These are phyloP conservation scores for Astreopora myriophthalma DNA, from an alignment of 64 coral and sea anemone genomes.

Conservation along the genomic window DNA sequence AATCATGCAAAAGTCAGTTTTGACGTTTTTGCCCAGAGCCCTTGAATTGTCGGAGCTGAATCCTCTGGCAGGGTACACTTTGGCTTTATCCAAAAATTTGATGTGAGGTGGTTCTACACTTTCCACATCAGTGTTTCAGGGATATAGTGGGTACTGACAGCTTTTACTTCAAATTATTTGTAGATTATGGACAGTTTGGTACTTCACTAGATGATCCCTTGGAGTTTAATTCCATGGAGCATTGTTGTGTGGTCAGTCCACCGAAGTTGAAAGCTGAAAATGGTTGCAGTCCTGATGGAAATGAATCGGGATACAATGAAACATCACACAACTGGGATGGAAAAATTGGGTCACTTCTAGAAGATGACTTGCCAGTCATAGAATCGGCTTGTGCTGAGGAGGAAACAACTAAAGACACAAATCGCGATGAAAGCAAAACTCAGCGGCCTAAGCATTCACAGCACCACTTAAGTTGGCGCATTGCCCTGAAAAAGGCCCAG, in stretches of 20 bases:
- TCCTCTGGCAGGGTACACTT: too few relatives aligned
- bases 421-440: not conserved
- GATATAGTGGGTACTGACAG: not conserved
- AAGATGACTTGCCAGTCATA: not conserved
- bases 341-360: slow-evolving; percentile 10
- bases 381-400: not conserved
- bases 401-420: not conserved
- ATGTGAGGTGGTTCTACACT: too few relatives aligned
- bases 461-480: slow-evolving; percentile 86
- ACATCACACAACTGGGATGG: not conserved
- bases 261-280: not conserved
- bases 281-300: not conserved
- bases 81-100: too few relatives aligned
- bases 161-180: not conserved
- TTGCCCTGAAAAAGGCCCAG: slow-evolving; percentile 79
- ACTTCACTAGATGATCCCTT: not conserved
- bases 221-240: not conserved
- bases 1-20: too few relatives aligned
- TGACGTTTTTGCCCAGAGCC: too few relatives aligned
- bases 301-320: not conserved
- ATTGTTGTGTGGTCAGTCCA: not conserved
- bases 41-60: too few relatives aligned
- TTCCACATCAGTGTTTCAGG: not conserved
- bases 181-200: not conserved
- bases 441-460: slow-evolving; percentile 42